Percentiles rank a stretch among this genome's conserved stretches.
phyloP scores from a whole-genome alignment of 2,888 invertebrate species.

The Mythimna lalbum region DNA sequence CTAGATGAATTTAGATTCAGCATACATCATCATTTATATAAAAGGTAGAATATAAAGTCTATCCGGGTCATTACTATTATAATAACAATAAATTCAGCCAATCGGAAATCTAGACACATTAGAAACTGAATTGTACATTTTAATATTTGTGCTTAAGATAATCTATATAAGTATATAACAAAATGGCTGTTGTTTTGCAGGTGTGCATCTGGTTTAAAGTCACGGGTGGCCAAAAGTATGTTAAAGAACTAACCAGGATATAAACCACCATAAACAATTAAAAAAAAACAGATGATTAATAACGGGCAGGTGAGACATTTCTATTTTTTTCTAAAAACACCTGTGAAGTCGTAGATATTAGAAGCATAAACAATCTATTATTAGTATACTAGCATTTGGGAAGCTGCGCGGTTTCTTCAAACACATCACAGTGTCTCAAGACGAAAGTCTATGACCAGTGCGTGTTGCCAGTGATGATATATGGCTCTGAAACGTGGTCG shows the following conservation, averaged over 20 bases:
- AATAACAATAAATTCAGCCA: constrained; percentile 2
- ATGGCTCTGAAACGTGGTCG: no score
- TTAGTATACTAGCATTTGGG: no score
- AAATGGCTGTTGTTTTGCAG: constrained; percentile 28
- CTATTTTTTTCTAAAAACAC: not conserved
- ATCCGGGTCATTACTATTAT: constrained; percentile 21
- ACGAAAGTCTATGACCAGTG: no score
- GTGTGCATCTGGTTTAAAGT: constrained; percentile 22
- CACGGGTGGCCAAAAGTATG: not conserved
- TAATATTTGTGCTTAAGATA: constrained; percentile 1
- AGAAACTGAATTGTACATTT: constrained; percentile 10
- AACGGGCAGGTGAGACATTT: not conserved
- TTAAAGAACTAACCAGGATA: not conserved
- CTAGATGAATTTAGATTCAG: not conserved
- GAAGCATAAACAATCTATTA: no score
- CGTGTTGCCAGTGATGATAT: no score
- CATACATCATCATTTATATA: no score
- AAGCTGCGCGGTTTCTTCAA: no score
- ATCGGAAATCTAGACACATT: constrained; percentile 4
- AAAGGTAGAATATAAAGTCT: not conserved
- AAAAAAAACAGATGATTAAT: no score
- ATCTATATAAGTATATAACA: not conserved
- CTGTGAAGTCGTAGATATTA: not conserved
- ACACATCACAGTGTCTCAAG: no score
- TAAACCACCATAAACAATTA: not conserved